Evolutionary conservation across 2,888 invertebrate species (phyloP).

Genomic region (Trichopoda pennipes): DNA sequence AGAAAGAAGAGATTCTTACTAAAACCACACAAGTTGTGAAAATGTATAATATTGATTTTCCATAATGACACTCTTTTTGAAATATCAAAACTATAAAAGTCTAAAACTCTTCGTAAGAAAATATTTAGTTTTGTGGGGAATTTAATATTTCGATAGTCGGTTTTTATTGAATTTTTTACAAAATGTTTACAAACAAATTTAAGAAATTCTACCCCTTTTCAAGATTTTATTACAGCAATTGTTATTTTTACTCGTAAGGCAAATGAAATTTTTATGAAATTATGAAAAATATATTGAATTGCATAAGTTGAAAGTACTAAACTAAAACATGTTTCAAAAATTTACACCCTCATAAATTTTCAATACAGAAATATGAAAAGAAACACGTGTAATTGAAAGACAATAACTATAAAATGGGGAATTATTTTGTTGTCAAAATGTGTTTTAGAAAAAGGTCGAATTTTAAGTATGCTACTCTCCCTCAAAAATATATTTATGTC

Average conservation of each 20-base stretch:
- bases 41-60: constrained; percentile 41
- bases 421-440: not conserved
- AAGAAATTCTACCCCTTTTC: constrained; percentile 46
- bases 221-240: not conserved
- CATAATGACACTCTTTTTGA: constrained; percentile 21
- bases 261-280: constrained; percentile 44
- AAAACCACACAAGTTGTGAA: constrained; percentile 61
- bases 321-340: constrained; percentile 15
- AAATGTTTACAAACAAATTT: constrained; percentile 60
- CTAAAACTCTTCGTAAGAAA: too few relatives aligned
- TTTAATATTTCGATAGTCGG: not conserved
- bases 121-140: not conserved
- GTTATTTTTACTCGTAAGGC: too few relatives aligned
- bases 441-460: not conserved
- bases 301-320: constrained; percentile 25
- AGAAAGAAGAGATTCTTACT: not conserved
- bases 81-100: not conserved
- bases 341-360: constrained; percentile 4
- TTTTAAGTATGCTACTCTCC: not conserved
- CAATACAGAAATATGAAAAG: not conserved
- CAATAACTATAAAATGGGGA: not conserved
- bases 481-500: too few relatives aligned
- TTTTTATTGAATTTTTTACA: not conserved
- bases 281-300: constrained; percentile 52
- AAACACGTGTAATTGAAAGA: not conserved